These are phyloP conservation scores for Nettapus auritus DNA, from an alignment of 2,113 vertebrate species.

Conservation along the genomic window DNA sequence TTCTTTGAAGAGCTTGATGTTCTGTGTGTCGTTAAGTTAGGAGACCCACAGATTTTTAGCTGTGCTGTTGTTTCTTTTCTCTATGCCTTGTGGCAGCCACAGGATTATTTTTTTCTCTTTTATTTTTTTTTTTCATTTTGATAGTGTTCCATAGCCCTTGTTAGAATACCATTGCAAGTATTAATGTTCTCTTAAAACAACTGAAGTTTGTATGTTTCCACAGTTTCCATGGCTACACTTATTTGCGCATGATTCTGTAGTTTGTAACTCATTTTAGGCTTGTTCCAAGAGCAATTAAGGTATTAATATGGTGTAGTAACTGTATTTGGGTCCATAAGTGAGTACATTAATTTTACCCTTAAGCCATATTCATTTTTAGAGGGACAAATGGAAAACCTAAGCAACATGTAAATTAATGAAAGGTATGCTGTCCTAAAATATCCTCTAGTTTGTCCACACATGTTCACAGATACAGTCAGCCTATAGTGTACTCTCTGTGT, in stretches of 20 bases:
- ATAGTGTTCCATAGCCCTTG: neutral
- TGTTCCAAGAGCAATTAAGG: neutral
- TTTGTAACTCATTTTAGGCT: neutral
- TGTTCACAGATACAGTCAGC: neutral
- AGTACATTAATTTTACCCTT: neutral
- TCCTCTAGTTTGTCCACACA: neutral
- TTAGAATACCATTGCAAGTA: neutral
- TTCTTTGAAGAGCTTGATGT: neutral
- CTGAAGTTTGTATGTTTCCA: neutral
- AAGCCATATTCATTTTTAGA: neutral
- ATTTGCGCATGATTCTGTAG: neutral
- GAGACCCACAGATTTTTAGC: neutral
- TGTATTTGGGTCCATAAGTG: neutral
- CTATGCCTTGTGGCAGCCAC: neutral
- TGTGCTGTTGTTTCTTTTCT: neutral
- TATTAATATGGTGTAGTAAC: neutral
- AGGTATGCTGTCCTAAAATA: neutral
- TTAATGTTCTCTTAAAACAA: neutral
- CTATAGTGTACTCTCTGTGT: neutral
- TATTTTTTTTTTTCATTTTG: neutral
- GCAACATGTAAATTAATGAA: neutral
- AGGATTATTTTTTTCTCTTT: fast-evolving
- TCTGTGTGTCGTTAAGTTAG: neutral
- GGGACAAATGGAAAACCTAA: neutral
- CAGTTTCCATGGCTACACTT: neutral